phyloP scores from a whole-genome alignment of 2,888 invertebrate species.

The Eilema caniola region DNA sequence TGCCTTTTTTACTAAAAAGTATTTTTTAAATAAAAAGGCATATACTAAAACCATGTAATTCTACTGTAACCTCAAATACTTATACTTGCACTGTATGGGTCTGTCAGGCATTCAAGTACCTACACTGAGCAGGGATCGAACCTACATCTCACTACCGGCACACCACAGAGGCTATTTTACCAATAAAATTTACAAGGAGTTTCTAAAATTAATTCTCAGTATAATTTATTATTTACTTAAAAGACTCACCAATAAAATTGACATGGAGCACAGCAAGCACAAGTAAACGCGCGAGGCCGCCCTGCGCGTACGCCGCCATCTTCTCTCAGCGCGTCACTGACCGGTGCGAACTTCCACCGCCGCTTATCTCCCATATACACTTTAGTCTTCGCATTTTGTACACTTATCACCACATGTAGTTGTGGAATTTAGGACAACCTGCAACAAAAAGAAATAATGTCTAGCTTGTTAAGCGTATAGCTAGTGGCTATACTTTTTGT shows the following conservation, averaged over 20 bases:
- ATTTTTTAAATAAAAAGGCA: no score
- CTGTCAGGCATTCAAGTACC: no score
- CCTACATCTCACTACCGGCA: no score
- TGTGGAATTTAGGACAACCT: slow-evolving; percentile 8
- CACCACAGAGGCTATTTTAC: no score
- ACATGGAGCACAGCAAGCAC: slow-evolving; percentile 79
- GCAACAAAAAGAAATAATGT: not conserved
- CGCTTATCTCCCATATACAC: slow-evolving; percentile 57
- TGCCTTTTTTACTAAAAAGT: no score
- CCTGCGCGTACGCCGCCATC: slow-evolving; percentile 75
- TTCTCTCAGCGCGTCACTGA: slow-evolving; percentile 72
- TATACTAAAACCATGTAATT: no score
- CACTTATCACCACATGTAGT: slow-evolving; percentile 25
- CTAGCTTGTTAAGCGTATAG: not conserved
- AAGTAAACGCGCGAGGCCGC: slow-evolving; percentile 79
- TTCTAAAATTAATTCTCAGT: no score
- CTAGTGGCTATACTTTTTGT: no score
- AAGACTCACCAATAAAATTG: slow-evolving; percentile 80
- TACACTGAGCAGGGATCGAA: no score
- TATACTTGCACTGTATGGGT: no score
- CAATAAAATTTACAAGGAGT: no score
- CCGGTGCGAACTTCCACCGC: slow-evolving; percentile 75
- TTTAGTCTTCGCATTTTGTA: slow-evolving; percentile 63
- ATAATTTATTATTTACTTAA: not conserved
- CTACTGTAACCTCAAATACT: no score